These are phyloP conservation scores for Crypturellus undulatus DNA, from an alignment of 2,113 vertebrate genomes.

Conservation along the genomic window DNA sequence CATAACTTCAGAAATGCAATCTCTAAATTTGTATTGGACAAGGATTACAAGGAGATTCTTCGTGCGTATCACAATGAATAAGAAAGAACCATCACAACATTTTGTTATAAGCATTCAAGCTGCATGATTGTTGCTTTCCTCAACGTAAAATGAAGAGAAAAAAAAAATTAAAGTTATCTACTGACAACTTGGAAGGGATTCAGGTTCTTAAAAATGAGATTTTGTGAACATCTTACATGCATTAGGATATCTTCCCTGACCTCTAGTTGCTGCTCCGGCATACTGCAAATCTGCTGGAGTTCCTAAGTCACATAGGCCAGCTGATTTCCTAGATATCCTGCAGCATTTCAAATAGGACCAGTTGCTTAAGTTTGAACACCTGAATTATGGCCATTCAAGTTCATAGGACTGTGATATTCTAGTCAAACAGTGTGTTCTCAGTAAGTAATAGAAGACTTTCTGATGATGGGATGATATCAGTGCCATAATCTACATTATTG, in stretches of 20 bases:
- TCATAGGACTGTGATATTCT: neutral
- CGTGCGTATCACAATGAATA: accelerated
- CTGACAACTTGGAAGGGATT: neutral
- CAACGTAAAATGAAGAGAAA: neutral
- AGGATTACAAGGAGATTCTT: neutral
- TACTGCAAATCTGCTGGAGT: neutral
- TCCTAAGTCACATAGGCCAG: neutral
- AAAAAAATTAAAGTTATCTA: neutral
- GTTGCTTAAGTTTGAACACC: neutral
- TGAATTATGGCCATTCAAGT: neutral
- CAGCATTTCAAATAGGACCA: neutral
- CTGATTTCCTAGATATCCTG: neutral
- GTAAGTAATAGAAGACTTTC: neutral
- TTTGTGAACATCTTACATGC: neutral
- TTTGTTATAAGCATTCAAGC: neutral
- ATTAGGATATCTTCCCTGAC: neutral
- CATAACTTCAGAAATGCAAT: neutral
- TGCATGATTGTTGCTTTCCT: neutral
- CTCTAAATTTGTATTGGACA: neutral
- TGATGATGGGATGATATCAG: neutral
- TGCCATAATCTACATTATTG: neutral
- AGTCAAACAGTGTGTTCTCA: neutral
- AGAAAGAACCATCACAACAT: neutral
- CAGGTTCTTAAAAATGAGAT: neutral
- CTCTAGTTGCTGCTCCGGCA: neutral